Evolutionary conservation across 2,797 vertebrate genomes (phyloP), one percentile per base, ranked within the genome.

Genomic region (Chrysocyon brachyurus): DNA sequence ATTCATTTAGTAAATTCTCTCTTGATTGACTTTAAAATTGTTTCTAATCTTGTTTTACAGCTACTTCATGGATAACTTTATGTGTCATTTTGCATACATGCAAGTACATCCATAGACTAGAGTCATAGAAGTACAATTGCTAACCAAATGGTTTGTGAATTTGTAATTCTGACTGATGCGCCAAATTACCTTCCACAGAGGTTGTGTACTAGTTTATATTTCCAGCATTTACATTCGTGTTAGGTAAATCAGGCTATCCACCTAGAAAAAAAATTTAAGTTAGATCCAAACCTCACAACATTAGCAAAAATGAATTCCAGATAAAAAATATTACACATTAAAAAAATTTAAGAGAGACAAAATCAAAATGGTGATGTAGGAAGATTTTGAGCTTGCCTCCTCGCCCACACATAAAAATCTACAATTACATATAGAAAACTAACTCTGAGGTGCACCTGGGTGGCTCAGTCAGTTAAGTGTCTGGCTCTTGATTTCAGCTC

Each of bases 41-140:
- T 64, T 94, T 84, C 52, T 90, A 57, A 90, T 59, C 2, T 68
- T 90, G 68, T 84, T 90, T 94, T 90, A 31, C 22, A 68, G 12
- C 59, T 57, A 57, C 16, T 24, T 89, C 59, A 33, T 36, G n/a
- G 72, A 72, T 73, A 88, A 88, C 24, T n/a, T 52, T 72, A 31
- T 81, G 12, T 54, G 6, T 93, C 24, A 93, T 63, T 93, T 81
- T 93, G 75, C 63, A 52, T 33, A 59, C 33, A 33, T 33, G 57
- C 22, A 75, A 75, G 12, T 89, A 36, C 33, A 90, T 49, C 33
- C 12, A 28, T 66, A 83, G 22, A 26, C 40, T 36, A 73, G 22
- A 72, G 19, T 63, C 56, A 54, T n/a, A 63, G 66, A 88, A 24
- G 24, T 70, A 82, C 36, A 94, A 22, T 81, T 94, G 78, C 26